Evolutionary conservation across 1,140 invertebrate species (phyloP), one percentile per base, ranked within the genome.

Genomic region (Paralvinella palmiformis): DNA sequence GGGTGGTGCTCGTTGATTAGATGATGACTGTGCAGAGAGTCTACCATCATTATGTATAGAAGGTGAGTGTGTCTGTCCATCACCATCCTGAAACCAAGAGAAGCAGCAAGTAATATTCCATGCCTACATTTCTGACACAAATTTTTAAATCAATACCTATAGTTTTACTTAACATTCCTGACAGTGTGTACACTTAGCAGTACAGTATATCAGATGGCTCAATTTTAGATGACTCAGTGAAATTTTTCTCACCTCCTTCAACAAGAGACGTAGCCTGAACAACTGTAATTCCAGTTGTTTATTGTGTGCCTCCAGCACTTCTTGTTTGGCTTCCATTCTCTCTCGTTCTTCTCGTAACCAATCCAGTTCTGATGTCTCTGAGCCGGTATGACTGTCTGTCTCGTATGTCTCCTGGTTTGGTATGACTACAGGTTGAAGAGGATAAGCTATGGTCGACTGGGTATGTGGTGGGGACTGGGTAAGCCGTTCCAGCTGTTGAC

Each of bases 301-400:
- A 50, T 69, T 71, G 37, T 71, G 68, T 13, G 57, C 55, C n/a
- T 69, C 65, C 22, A 69, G 36, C 15, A 67, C 59, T 44, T 71
- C 64, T 29, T 63, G 57, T 35, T 59, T 62, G 15, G 68, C 68
- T 59, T 67, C 65, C 13, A 71, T 31, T 20, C 57, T 22, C n/a
- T 65, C 64, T 29, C 68, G 67, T 32, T 64, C 60, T 22, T 64
- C 48, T 55, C 63, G 41, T n/a, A 69, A 45, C 27, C 35, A 59
- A 32, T 59, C 41, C 27, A 32, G 59, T 22, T 63, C 59, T 57
- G 67, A 70, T 20, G 20, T 20, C 3, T 57, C 29, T 1, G 29
- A 57, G 55, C 55, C 55, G 1, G 29, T n/a, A 10, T 20, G 55
- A 32, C n/a, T n/a, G n/a, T n/a, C n/a, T n/a, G n/a, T n/a, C n/a